Percentiles rank a stretch among this genome's conserved stretches.
These are phyloP conservation scores for Zeuzera pyrina DNA, from an alignment of 2,888 invertebrate species.

Conservation along the genomic window DNA sequence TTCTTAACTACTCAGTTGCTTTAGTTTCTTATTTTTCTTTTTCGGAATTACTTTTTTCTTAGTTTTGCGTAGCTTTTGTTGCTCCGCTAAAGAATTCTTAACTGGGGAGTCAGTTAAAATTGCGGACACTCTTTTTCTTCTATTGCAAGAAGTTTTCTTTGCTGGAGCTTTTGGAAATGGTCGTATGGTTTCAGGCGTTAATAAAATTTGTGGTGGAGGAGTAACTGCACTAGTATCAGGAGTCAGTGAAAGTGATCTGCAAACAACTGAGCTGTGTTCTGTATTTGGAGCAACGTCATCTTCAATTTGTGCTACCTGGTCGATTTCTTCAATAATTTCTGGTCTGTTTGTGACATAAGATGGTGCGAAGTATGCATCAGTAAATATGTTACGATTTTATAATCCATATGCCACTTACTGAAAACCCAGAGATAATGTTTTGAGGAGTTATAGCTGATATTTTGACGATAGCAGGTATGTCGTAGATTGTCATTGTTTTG, in stretches of 20 bases:
- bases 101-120: conserved; percentile 1
- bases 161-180: neutral
- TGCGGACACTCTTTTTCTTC: neutral
- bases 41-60: neutral
- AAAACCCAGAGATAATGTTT: conserved; percentile 3
- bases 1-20: neutral
- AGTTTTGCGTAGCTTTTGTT: neutral
- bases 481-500: conserved; percentile 6
- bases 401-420: conserved; percentile 4
- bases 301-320: no score
- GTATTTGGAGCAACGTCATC: neutral
- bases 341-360: conserved; percentile 7
- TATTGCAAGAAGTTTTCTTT: neutral
- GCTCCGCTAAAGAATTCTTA: neutral
- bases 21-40: no score
- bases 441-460: neutral
- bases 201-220: neutral
- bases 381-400: conserved; percentile 8
- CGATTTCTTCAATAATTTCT: neutral
- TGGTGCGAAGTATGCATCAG: conserved; percentile 5
- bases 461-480: conserved; percentile 1
- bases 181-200: neutral
- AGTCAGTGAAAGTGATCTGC: neutral
- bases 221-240: neutral
- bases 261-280: neutral